Evolutionary conservation across 2,797 vertebrate species (phyloP), one percentile per base, ranked within the genome.

Genomic region (Centroberyx gerrardi): DNA sequence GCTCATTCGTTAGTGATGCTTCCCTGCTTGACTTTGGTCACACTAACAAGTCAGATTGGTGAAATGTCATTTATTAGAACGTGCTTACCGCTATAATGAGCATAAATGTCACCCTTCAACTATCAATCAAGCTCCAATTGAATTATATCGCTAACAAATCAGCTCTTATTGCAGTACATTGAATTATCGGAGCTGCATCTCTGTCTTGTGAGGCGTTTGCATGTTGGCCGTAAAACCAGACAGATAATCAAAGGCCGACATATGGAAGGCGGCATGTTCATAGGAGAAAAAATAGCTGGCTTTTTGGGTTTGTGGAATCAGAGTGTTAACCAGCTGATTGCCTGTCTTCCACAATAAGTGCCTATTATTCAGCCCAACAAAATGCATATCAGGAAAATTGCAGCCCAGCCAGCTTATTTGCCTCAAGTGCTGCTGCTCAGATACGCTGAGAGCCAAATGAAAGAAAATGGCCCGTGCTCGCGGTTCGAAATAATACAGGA

Each of bases 361-460:
- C 70, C 68, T 62, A 76, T 90, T 87, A 79, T 90, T 82, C 73
- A 84, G 53, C 49, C 62, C 51, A 72, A 84, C 80, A 79, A 88
- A 86, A 91, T 84, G 83, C 80, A 85, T 87, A 82, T 84, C 60
- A 78, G 71, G 75, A 68, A 89, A 83, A 86, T 65, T 84, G 74
- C 78, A 76, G 80, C 74, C 70, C 62, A 53, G 52, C 59, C 63
- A 54, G 53, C 80, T 85, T 83, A 76, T 88, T 87, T 84, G 67
- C 72, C 67, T 86, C 72, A 88, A 88, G 82, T 86, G 85, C 80
- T 77, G 81, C 79, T 54, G 62, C 82, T 70, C 74, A 82, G 78
- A 79, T 74, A 64, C 54, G 74, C 78, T 71, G 77, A 86, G 74
- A 88, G 85, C 63, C 78, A 87, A 91, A 88, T 89, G 77, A 83